Evolutionary conservation across 2,113 vertebrate genomes (phyloP), one percentile per base, ranked within the genome.

Genomic region (Catharus minimus): DNA sequence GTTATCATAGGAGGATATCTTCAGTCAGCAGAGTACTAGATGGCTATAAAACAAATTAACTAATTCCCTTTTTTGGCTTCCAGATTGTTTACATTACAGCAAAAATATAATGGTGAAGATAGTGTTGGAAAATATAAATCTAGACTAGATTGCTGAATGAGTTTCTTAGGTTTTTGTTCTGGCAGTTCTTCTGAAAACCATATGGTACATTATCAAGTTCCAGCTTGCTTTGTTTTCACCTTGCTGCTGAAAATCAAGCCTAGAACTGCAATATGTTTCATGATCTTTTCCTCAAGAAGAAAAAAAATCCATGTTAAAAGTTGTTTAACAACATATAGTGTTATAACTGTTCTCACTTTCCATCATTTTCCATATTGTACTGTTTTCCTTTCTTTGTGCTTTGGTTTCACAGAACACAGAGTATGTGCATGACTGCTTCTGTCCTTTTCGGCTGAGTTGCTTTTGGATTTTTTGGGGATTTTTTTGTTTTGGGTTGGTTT

Each of bases 201-300:
- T 95, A 84, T 89, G 76, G 77, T 88, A 43, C 23, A 16, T 91
- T 74, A 78, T 68, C 49, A 33, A 75, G 57, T 88, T 92, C 44
- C 80, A 86, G 44, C 49, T 68, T 93, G 61, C 76, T 95, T 95
- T 93, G 56, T 4, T 91, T 96, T 84, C 8, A 26, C 36, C 60
- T 78, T 88, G 53, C 49, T 95, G 52, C 61, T 88, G 77, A 86
- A 90, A 95, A 66, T 61, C 44, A 81, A 88, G 53, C 41, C 61
- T 81, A 78, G 57, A 86, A 78, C 56, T 90, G 53, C 73, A 60
- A 52, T 92, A 56, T 94, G 65, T 91, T 91, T 71, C 41, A 36
- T 68, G 23, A 46, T 77, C 32, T 71, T 90, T 81, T 79, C 18
- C 22, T 93, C 20, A 75, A 49, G 5, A 36, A 80, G 44, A 23